These are phyloP conservation scores for Zaprionus africanus DNA, from an alignment of 1,140 invertebrate species.

Conservation along the genomic window DNA sequence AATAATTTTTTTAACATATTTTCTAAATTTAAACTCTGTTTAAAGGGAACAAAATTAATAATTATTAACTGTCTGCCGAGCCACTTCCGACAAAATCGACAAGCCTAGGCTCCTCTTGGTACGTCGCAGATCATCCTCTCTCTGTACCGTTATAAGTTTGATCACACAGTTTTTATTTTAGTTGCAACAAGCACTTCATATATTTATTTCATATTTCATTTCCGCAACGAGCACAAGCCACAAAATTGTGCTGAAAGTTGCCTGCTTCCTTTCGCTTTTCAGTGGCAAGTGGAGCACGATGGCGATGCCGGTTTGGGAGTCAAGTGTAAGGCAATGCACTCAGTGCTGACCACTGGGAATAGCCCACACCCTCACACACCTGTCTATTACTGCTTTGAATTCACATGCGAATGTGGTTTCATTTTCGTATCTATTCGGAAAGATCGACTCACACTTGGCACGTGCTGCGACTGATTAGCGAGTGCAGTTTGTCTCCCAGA, in stretches of 20 bases:
- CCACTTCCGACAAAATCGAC: neutral
- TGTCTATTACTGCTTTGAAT: neutral
- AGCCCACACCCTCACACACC: neutral
- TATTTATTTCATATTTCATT: constrained; percentile 39
- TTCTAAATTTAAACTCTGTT: neutral
- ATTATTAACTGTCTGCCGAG: neutral
- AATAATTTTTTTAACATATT: neutral
- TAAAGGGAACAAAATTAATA: neutral
- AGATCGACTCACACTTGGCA: constrained; percentile 15
- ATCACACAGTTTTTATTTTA: constrained; percentile 8
- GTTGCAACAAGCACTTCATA: constrained; percentile 41
- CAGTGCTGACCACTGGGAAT: constrained; percentile 14
- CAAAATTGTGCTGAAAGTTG: constrained; percentile 40
- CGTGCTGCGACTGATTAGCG: constrained; percentile 24
- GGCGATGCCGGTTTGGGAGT: neutral
- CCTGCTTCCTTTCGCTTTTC: constrained; percentile 46
- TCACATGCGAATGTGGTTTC: neutral
- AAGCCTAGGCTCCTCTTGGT: neutral
- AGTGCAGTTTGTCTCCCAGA: constrained; percentile 20
- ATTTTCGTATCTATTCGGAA: constrained; percentile 26
- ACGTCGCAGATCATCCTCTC: neutral
- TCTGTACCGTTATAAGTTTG: neutral
- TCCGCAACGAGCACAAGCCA: constrained; percentile 22
- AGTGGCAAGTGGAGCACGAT: constrained; percentile 56
- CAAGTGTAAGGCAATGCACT: constrained; percentile 16